Percentiles rank a stretch among this genome's conserved stretches.
phyloP scores from a whole-genome alignment of 2,113 vertebrate species.

The Microcebus jonahi region DNA sequence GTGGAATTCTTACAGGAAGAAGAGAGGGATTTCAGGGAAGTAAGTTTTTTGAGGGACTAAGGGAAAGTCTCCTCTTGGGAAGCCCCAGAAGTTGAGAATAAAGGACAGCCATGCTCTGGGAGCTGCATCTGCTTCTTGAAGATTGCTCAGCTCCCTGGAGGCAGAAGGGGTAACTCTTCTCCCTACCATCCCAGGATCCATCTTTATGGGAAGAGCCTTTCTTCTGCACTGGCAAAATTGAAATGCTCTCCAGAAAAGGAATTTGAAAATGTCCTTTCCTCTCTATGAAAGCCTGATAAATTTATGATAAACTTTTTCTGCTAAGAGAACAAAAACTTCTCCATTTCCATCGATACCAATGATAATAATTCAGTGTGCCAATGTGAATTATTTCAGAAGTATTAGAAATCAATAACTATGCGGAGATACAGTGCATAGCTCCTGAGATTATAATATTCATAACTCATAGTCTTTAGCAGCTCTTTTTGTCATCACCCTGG shows the following conservation, averaged over 20 bases:
- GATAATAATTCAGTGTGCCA: neutral
- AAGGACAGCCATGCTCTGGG: fast-evolving
- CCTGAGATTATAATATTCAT: neutral
- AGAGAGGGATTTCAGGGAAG: fast-evolving
- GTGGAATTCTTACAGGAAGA: fast-evolving
- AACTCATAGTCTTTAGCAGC: neutral
- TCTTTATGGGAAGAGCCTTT: neutral
- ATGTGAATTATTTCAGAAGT: neutral
- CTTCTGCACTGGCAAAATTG: neutral
- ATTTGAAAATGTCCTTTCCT: neutral
- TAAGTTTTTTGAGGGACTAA: neutral
- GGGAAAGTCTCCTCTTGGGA: neutral
- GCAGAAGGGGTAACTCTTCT: fast-evolving
- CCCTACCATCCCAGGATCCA: fast-evolving
- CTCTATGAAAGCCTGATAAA: neutral
- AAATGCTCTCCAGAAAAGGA: neutral
- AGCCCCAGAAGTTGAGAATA: neutral
- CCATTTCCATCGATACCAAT: neutral
- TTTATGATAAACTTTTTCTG: neutral
- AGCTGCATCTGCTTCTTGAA: fast-evolving
- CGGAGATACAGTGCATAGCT: neutral
- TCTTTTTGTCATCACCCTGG: neutral
- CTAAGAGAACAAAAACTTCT: neutral
- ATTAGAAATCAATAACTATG: neutral
- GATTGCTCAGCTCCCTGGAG: fast-evolving